Percentiles rank a stretch among this genome's conserved stretches.
phyloP scores from a whole-genome alignment of 2,797 vertebrate genomes.

The Cirrhinus mrigala region DNA sequence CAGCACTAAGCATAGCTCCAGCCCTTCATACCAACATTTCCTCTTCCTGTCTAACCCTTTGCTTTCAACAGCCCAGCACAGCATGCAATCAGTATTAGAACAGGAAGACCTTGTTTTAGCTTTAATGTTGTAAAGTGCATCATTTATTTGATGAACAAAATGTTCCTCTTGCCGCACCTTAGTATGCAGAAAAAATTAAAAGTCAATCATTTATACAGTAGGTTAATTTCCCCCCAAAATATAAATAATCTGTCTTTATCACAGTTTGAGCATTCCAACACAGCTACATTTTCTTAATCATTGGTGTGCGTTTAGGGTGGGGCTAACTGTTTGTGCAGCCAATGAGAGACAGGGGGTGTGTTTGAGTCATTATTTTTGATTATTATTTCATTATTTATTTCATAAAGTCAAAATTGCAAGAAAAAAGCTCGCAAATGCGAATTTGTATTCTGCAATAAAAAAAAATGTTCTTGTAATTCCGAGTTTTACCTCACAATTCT shows the following conservation, averaged over 20 bases:
- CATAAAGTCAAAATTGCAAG: too few species aligned
- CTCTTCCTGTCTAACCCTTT: constrained; percentile 13
- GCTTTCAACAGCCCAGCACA: constrained; percentile 9
- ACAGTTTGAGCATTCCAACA: not conserved
- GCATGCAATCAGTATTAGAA: not conserved
- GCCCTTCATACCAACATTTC: constrained; percentile 7
- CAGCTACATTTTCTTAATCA: not conserved
- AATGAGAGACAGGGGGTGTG: not conserved
- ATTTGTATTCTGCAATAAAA: too few species aligned
- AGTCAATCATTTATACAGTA: not conserved
- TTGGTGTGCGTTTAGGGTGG: not conserved
- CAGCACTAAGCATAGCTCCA: not conserved
- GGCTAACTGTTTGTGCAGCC: not conserved
- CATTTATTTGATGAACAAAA: not conserved
- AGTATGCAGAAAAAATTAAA: not conserved
- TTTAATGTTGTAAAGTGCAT: not conserved
- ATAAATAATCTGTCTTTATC: not conserved
- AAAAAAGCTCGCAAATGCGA: too few species aligned
- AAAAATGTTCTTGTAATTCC: too few species aligned
- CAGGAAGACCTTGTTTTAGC: not conserved
- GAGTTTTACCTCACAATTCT: too few species aligned
- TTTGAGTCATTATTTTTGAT: not conserved
- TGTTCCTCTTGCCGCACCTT: not conserved
- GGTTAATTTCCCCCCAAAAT: not conserved
- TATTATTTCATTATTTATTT: too few species aligned